phyloP scores from a whole-genome alignment of 2,888 invertebrate genomes.

The Theretra japonica region DNA sequence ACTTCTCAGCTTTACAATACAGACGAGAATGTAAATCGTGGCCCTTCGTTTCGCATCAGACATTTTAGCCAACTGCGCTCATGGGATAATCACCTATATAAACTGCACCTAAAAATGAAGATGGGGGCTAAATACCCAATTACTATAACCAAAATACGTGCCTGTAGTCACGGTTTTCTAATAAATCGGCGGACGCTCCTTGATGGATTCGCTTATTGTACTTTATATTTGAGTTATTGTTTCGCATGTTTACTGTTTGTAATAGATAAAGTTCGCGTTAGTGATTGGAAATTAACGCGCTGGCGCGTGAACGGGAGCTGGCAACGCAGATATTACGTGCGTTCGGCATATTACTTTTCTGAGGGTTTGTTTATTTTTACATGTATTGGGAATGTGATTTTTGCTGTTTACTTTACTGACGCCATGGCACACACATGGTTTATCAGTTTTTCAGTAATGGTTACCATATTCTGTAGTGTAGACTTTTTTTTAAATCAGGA shows the following conservation, averaged over 20 bases:
- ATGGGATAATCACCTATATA: neutral
- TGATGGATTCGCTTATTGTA: conserved; percentile 32
- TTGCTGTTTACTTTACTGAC: neutral
- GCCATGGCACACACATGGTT: too few relatives aligned
- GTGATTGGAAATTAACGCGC: conserved; percentile 8
- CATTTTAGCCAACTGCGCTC: too few relatives aligned
- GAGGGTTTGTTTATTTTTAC: neutral
- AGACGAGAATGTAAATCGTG: too few relatives aligned
- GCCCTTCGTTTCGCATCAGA: too few relatives aligned
- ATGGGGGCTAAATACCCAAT: neutral
- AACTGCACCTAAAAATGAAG: too few relatives aligned
- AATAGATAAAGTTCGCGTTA: conserved; percentile 2
- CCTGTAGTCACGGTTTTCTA: neutral
- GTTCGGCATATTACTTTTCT: neutral
- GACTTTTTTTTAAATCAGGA: too few relatives aligned
- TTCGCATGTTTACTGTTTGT: conserved; percentile 5
- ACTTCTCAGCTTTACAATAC: too few relatives aligned
- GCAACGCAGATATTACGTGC: neutral
- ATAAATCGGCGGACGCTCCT: conserved; percentile 2
- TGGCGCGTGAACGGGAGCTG: neutral
- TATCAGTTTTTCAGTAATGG: too few relatives aligned
- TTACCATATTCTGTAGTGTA: too few relatives aligned
- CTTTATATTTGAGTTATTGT: conserved; percentile 22
- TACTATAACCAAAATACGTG: neutral
- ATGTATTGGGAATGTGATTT: neutral